Evolutionary conservation across 2,888 invertebrate genomes (phyloP), one percentile per base, ranked within the genome.

Genomic region (Trilocha varians): DNA sequence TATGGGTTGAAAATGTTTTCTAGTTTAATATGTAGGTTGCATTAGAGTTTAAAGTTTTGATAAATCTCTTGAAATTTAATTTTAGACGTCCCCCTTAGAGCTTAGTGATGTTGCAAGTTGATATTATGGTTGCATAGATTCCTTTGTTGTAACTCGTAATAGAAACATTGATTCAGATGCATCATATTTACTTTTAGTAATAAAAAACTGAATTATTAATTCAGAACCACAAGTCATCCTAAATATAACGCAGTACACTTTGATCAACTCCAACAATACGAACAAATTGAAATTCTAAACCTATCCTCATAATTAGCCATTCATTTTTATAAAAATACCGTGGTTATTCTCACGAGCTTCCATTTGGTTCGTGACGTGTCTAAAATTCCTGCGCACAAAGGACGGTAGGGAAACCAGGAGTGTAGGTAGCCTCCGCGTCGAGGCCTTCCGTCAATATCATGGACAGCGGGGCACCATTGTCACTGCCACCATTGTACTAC

Each of bases 381-480:
- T 62, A 73, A 79, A 80, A 78, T 78, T 72, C 71, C 62, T 60
- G 55, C 49, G 70, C 70, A 80, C 77, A 79, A 80, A 77, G 63
- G 68, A 49, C 65, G 59, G 64, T 59, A 62, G 64, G 60, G 67
- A 62, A 61, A 62, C 63, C 57, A 59, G 72, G 69, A 74, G 73
- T 74, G 82, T 79, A 82, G 84, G 84, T 80, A 85, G 78, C 74
- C 47, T 52, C 54, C 55, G 39, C 53, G 52, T 59, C 58, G 50
- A 50, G 57, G 67, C 70, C 76, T 75, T 72, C 79, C 78, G 79
- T 82, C 78, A 77, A 82, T 85, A 82, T 77, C 65, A 67, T 60
- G 73, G 84, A 77, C 85, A 82, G 84, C 85, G 82, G 85, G 85
- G 62, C 76, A 75, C 83, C 78, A 75, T 85, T 85, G 85, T 85